Percentiles rank a stretch among this genome's conserved stretches.
Conservation (phyloP, 2,113 vertebrate species). For the Ptychochromis oligacanthus region DNA sequence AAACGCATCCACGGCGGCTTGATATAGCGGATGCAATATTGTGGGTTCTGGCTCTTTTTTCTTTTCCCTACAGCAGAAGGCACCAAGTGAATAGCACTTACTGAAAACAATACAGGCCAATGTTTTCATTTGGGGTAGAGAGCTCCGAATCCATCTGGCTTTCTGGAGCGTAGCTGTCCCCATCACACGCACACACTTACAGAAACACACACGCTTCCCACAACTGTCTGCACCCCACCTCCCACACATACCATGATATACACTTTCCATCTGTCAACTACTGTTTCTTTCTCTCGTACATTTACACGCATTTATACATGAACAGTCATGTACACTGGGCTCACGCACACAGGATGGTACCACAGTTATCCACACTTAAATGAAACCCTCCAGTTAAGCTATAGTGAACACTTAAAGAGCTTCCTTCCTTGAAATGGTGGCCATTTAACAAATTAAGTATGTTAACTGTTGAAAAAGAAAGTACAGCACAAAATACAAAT, state of each 20-base stretch:
- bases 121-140: conserved; percentile 42
- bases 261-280: neutral
- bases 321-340: no score
- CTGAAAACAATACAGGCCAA: conserved; percentile 44
- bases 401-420: no score
- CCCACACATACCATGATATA: neutral
- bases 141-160: conserved; percentile 48
- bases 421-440: neutral
- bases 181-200: neutral
- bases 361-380: accelerated
- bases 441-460: neutral
- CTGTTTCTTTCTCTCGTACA: neutral
- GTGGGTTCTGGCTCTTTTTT: conserved; percentile 3
- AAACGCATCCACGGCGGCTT: conserved; percentile 5
- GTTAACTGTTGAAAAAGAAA: no score
- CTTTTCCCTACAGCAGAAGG: conserved; percentile 38
- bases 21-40: neutral
- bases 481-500: no score
- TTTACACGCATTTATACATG: neutral
- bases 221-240: neutral
- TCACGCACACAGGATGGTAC: neutral
- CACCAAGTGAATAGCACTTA: conserved; percentile 36
- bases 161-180: neutral
- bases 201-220: neutral
- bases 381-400: neutral